These are phyloP conservation scores for Cheilosia vernalis DNA, from an alignment of 2,888 invertebrate species.

Conservation along the genomic window DNA sequence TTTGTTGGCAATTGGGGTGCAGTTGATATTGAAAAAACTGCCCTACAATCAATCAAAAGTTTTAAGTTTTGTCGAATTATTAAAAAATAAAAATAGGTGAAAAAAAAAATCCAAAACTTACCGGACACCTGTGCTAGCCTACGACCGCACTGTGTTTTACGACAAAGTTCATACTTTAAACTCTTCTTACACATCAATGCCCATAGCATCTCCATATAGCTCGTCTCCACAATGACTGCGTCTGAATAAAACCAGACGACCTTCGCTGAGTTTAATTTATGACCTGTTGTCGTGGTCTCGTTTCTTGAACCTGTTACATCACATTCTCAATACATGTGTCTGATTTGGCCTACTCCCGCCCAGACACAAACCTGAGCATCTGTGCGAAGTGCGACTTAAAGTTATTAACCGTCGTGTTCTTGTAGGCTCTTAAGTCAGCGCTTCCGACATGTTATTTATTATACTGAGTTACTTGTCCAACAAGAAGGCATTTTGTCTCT, in stretches of 20 bases:
- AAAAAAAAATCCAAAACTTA: no score
- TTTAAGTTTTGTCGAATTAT: no score
- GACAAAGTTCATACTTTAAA: no score
- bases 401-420: slow-evolving; percentile 1
- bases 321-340: neutral
- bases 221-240: neutral
- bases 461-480: neutral
- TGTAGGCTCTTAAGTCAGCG: neutral
- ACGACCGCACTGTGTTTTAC: no score
- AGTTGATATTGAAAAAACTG: no score
- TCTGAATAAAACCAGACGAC: neutral
- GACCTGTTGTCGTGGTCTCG: neutral
- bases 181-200: no score
- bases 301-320: neutral
- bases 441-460: slow-evolving; percentile 31
- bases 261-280: neutral
- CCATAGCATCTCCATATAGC: no score
- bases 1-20: no score
- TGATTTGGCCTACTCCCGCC: slow-evolving; percentile 14
- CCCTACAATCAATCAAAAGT: no score
- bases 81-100: no score
- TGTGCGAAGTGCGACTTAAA: neutral
- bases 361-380: neutral
- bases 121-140: no score
- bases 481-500: neutral